Evolutionary conservation across 2,888 invertebrate genomes (phyloP), one percentile per base, ranked within the genome.

Genomic region (Ormyrus rosae): DNA sequence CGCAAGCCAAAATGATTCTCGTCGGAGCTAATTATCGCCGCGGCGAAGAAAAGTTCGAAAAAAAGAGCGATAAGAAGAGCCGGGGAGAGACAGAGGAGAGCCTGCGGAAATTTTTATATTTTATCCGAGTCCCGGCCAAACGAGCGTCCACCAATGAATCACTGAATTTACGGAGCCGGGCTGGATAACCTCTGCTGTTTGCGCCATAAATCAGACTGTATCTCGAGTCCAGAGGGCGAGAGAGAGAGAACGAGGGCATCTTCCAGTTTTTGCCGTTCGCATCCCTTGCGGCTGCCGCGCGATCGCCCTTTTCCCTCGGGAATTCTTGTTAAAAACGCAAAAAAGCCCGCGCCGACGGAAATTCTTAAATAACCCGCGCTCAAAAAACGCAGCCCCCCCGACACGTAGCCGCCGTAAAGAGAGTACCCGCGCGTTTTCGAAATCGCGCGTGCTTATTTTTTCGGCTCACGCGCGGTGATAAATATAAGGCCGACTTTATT

Each of bases 201-300:
- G 86, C 84, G 77, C 85, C 85, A 86, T 90, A 90, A 90, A 90
- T 90, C 90, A 89, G 84, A 51, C 87, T 87, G 84, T 87, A 88
- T 89, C 89, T 86, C 84, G 82, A 80, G 83, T 84, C 34, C 34
- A 34, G 34, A 34, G 34, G 34, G 34, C 34, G 34, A 34, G 34
- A 34, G 34, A 2, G 34, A 3, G 80, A 69, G 68, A 61, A 78
- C 68, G 68, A 60, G 11, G 67, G 71, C 51, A 53, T 56, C 68
- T 56, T 60, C 48, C 53, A 77, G 34, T 71, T 72, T 76, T 74
- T 74, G 72, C 58, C 34, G 48, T 74, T 78, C 74, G 10, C 70
- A 64, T 68, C 61, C 71, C 34, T 67, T 48, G 48, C 3, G 46
- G 13, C n/a, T 19, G 19, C 19, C 19, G 19, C 19, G 19, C 19